Evolutionary conservation across 2,888 invertebrate species (phyloP), one percentile per base, ranked within the genome.

Genomic region (Nowickia ferox): DNA sequence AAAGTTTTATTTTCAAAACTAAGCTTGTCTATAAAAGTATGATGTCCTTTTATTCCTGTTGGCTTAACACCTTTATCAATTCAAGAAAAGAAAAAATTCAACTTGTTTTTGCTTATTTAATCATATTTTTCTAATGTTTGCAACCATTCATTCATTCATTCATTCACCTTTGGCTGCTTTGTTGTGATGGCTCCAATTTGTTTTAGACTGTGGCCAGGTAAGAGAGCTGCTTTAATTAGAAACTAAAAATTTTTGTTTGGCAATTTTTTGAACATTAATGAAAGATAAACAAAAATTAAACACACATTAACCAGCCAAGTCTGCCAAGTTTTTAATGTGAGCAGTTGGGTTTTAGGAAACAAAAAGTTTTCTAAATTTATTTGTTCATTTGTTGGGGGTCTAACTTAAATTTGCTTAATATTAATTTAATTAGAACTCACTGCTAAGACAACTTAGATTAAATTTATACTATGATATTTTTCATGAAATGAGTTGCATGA

Each of bases 241-340:
- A 72, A 69, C 46, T 61, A 9, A 9, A 11, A 77, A 48, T 68
- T 68, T 77, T 57, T 30, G 30, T 30, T 57, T 66, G n/a, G 40
- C 30, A 57, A 71, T 57, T 71, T 46, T 19, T 38, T 19, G 10
- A 44, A 10, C 15, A 19, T 53, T n/a, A 65, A 51, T 48, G 61
- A 55, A 59, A 77, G 17, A 53, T 17, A 30, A 17, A 13, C 15
- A 51, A 59, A 57, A 57, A n/a, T 10, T 48, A n/a, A 66, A 30
- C 9, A 57, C 15, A 57, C 57, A 74, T 74, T 61, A 81, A 74
- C 42, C 19, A 30, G 22, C 8, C 10, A 66, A 68, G 80, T 81
- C 80, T 81, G 40, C 40, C 66, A 81, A 81, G 80, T 75, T 81
- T 78, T 74, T 13, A 19, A 65, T 38, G 48, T 48, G 40, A 40